Evolutionary conservation across 1,140 invertebrate species (phyloP).

Genomic region (Drosophila tsacasi): DNA sequence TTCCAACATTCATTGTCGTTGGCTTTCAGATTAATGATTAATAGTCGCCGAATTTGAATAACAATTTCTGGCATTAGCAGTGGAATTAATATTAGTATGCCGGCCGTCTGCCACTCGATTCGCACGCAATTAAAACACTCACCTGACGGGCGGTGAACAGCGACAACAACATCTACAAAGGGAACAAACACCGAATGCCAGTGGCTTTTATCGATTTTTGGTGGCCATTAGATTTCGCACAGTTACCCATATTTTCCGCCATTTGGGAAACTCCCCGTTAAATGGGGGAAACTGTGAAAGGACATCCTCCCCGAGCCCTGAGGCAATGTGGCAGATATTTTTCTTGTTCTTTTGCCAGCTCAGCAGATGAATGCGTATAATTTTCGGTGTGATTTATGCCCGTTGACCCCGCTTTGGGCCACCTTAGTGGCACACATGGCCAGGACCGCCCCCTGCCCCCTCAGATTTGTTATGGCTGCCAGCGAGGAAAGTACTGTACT

Average conservation of each 20-base stretch:
- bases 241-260: slow-evolving; percentile 83
- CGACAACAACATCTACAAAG: not conserved
- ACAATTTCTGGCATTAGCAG: slow-evolving; percentile 44
- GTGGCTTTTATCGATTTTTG: slow-evolving; percentile 74
- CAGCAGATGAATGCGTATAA: slow-evolving; percentile 85
- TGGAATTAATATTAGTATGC: slow-evolving; percentile 34
- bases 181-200: slow-evolving; percentile 4
- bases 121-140: slow-evolving; percentile 55
- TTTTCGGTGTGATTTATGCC: slow-evolving; percentile 84
- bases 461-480: slow-evolving; percentile 74
- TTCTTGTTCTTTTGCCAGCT: slow-evolving; percentile 76
- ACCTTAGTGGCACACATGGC: slow-evolving; percentile 68
- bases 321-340: slow-evolving; percentile 81
- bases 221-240: slow-evolving; percentile 81
- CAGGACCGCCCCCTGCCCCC: slow-evolving; percentile 37
- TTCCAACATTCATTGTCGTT: slow-evolving; percentile 22
- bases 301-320: slow-evolving; percentile 6
- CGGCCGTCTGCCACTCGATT: slow-evolving; percentile 21
- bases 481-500: slow-evolving; percentile 16
- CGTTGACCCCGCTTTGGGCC: slow-evolving; percentile 73
- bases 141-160: slow-evolving; percentile 26
- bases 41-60: slow-evolving; percentile 32
- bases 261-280: slow-evolving; percentile 63
- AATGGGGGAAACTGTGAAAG: slow-evolving; percentile 25
- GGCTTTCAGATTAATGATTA: slow-evolving; percentile 31